Conservation (phyloP, 2,888 invertebrate genomes). For the Athetis lepigone region DNA sequence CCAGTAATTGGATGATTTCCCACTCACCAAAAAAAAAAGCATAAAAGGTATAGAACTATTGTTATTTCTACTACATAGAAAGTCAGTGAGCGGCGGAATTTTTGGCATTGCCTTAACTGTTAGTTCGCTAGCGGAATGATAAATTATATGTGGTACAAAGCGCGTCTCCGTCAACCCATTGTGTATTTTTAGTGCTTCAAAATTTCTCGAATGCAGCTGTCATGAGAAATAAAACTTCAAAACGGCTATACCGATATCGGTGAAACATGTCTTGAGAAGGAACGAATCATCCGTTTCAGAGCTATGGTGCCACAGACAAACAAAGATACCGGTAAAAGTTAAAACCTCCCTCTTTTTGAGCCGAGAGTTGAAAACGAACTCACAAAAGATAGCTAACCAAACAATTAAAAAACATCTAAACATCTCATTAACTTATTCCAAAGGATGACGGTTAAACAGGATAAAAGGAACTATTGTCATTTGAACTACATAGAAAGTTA, state of each 20-base stretch:
- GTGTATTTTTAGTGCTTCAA: conserved; percentile 50
- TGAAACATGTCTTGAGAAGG: too few species aligned
- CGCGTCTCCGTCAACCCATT: conserved; percentile 34
- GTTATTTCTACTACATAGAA: conserved; percentile 71
- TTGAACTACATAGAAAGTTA: conserved; percentile 73
- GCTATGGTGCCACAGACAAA: too few species aligned
- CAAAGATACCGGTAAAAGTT: too few species aligned
- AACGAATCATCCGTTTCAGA: too few species aligned
- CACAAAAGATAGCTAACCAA: not conserved
- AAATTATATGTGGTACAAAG: conserved; percentile 77
- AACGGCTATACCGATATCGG: too few species aligned
- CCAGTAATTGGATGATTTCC: too few species aligned
- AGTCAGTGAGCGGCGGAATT: conserved; percentile 62
- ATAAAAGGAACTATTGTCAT: conserved; percentile 62
- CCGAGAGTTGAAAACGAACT: not conserved
- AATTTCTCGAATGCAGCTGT: conserved; percentile 50
- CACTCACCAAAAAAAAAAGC: too few species aligned
- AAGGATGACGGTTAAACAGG: conserved; percentile 52
- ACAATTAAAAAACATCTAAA: conserved; percentile 30
- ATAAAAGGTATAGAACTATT: conserved; percentile 62
- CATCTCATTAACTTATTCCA: conserved; percentile 27
- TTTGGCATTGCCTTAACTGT: conserved; percentile 46
- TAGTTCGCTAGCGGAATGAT: conserved; percentile 68
- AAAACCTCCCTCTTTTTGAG: too few species aligned
- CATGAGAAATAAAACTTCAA: too few species aligned